Percentiles rank a stretch among this genome's conserved stretches.
These are phyloP conservation scores for Diabrotica virgifera DNA, from an alignment of 1,140 invertebrate species.

Conservation along the genomic window DNA sequence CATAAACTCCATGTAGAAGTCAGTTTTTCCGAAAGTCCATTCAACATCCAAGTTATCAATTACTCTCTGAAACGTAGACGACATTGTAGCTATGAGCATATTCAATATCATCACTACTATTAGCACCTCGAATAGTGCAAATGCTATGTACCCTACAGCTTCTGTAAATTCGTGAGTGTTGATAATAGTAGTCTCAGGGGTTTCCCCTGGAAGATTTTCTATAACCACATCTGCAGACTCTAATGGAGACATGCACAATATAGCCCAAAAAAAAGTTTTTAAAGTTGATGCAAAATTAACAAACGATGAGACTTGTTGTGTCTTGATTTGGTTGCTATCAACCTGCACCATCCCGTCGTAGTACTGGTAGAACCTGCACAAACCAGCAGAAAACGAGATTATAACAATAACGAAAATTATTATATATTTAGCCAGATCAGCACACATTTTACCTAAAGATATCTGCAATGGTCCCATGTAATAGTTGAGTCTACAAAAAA, in stretches of 20 bases:
- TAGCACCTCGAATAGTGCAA: slow-evolving; percentile 63
- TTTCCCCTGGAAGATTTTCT: slow-evolving; percentile 55
- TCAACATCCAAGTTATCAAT: slow-evolving; percentile 58
- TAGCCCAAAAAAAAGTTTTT: slow-evolving; percentile 72
- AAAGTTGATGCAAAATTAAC: slow-evolving; percentile 57
- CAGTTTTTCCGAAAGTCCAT: slow-evolving; percentile 59
- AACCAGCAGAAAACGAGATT: slow-evolving; percentile 53
- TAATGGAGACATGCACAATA: slow-evolving; percentile 68
- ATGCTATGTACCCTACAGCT: slow-evolving; percentile 61
- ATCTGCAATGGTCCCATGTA: slow-evolving; percentile 62
- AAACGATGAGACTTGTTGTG: slow-evolving; percentile 54
- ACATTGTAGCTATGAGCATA: slow-evolving; percentile 77
- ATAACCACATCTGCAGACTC: slow-evolving; percentile 63
- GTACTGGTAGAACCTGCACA: slow-evolving; percentile 55
- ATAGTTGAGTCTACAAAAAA: slow-evolving; percentile 57
- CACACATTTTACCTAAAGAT: slow-evolving; percentile 59
- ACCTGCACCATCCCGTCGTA: slow-evolving; percentile 60
- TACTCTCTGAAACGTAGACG: slow-evolving; percentile 68
- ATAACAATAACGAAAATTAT: slow-evolving; percentile 56
- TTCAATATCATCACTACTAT: slow-evolving; percentile 73
- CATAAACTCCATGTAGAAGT: slow-evolving; percentile 59
- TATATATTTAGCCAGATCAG: slow-evolving; percentile 56
- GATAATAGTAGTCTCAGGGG: slow-evolving; percentile 48
- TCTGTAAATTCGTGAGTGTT: slow-evolving; percentile 61
- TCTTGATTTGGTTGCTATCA: slow-evolving; percentile 52